Percentiles rank a stretch among this genome's conserved stretches.
Evolutionary conservation across 2,113 vertebrate species (phyloP).

Genomic region (Silurus glanis): DNA sequence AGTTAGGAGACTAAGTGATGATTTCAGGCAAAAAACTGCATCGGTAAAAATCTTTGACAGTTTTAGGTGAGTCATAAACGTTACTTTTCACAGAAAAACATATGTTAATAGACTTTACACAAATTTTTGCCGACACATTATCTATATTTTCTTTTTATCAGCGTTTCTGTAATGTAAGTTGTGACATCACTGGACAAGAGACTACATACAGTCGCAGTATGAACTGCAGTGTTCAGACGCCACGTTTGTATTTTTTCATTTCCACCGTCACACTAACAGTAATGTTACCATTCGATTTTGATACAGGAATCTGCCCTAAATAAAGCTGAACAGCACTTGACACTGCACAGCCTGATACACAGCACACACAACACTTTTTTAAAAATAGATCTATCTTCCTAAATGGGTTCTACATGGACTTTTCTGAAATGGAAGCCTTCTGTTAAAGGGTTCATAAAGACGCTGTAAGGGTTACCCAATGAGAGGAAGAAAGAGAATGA

Average conservation of each 20-base stretch:
- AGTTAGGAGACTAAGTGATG: not conserved
- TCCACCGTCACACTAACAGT: not conserved
- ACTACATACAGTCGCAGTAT: not conserved
- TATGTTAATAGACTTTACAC: not conserved
- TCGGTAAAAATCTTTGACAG: not conserved
- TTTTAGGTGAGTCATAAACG: not conserved
- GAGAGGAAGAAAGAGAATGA: slow-evolving; percentile 1
- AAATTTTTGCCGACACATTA: not conserved
- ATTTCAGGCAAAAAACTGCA: not conserved
- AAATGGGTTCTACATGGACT: not conserved
- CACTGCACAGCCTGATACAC: not conserved
- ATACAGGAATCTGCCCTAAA: not conserved
- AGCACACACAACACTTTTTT: not conserved
- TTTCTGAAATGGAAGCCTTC: not conserved
- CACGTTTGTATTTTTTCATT: not conserved
- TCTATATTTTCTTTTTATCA: not conserved
- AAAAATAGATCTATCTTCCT: not conserved
- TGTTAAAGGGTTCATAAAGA: not conserved
- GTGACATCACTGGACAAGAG: not conserved
- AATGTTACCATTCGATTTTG: not conserved
- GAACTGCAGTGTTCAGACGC: not conserved
- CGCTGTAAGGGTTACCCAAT: not conserved
- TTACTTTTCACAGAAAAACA: not conserved
- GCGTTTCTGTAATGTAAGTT: not conserved
- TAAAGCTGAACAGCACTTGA: not conserved